Evolutionary conservation across 2,888 invertebrate genomes (phyloP).

Genomic region (Drosophila affinis): DNA sequence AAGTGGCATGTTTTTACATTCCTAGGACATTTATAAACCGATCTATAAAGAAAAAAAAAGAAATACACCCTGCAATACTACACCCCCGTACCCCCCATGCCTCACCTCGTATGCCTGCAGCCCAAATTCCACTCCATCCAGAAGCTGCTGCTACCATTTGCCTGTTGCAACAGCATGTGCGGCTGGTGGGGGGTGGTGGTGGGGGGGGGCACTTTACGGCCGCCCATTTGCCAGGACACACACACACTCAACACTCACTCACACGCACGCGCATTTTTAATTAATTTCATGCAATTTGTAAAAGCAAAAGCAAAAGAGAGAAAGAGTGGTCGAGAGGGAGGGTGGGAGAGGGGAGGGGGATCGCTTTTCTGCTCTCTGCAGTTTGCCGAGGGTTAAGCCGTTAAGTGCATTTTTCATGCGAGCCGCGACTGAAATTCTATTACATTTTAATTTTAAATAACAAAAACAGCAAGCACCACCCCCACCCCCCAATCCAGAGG

Average conservation of each 20-base stretch:
- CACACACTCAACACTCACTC: slow-evolving; percentile 25
- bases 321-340: slow-evolving; percentile 12
- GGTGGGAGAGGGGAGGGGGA: slow-evolving; percentile 9
- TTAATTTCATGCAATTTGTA: slow-evolving; percentile 79
- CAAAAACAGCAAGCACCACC: slow-evolving; percentile 34
- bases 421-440: slow-evolving; percentile 77
- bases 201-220: too few species aligned
- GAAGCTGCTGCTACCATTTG: too few species aligned
- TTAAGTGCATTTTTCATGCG: slow-evolving; percentile 78
- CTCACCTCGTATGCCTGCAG: too few species aligned
- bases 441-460: slow-evolving; percentile 78
- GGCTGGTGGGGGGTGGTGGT: too few species aligned
- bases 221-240: background rate
- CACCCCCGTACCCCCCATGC: too few species aligned
- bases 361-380: slow-evolving; percentile 52
- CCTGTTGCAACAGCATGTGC: too few species aligned
- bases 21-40: slow-evolving; percentile 77
- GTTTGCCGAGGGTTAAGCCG: slow-evolving; percentile 73
- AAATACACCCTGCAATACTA: background rate
- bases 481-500: background rate
- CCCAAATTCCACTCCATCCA: too few species aligned
- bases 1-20: slow-evolving; percentile 54
- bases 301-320: slow-evolving; percentile 35
- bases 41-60: slow-evolving; percentile 59
- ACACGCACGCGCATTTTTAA: slow-evolving; percentile 67